Percentiles rank a stretch among this genome's conserved stretches.
Evolutionary conservation across 2,113 vertebrate genomes (phyloP).

Genomic region (Oncorhynchus clarkii): DNA sequence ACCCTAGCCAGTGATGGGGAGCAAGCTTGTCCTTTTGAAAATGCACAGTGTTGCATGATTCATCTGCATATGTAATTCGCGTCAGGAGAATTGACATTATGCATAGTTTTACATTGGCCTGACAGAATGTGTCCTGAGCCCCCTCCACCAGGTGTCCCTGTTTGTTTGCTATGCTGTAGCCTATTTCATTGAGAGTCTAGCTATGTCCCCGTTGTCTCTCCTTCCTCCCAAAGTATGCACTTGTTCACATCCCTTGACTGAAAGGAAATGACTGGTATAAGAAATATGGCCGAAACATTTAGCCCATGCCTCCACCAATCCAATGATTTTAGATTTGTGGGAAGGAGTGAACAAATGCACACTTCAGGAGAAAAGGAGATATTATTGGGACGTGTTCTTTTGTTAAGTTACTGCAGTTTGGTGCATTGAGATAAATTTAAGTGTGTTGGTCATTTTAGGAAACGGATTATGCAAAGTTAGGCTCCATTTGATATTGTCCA

Average conservation of each 20-base stretch:
- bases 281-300: no score
- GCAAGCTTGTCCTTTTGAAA: background rate
- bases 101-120: background rate
- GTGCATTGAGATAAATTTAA: background rate
- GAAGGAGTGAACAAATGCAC: no score
- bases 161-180: conserved; percentile 10
- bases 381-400: conserved; percentile 8
- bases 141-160: conserved; percentile 27
- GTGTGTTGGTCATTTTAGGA: background rate
- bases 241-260: no score
- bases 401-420: conserved; percentile 5
- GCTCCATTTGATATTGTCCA: conserved; percentile 26
- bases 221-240: no score
- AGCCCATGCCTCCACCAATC: no score
- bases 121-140: conserved; percentile 24
- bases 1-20: background rate
- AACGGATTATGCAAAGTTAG: background rate
- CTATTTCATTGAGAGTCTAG: background rate
- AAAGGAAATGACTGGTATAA: no score
- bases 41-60: background rate
- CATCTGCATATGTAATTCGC: background rate
- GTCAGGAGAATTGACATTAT: background rate
- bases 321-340: no score
- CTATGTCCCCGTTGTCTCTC: no score
- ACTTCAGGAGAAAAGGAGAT: no score